Percentiles rank a stretch among this genome's conserved stretches.
These are phyloP conservation scores for Origma solitaria DNA, from an alignment of 2,113 vertebrate species.

Conservation along the genomic window DNA sequence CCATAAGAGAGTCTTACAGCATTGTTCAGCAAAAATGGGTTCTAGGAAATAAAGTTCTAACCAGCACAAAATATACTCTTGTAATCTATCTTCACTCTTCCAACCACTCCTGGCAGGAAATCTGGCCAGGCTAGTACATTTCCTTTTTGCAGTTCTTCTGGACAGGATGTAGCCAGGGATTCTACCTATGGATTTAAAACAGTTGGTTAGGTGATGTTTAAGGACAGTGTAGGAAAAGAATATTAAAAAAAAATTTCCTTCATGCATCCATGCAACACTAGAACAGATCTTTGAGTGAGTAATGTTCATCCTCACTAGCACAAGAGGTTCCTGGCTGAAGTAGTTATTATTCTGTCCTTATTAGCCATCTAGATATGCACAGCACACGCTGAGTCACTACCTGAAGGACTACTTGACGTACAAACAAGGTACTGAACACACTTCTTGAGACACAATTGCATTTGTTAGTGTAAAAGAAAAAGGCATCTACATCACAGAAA, in stretches of 20 bases:
- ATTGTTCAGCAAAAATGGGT: not conserved
- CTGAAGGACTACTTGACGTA: not conserved
- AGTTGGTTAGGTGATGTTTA: conserved; percentile 16
- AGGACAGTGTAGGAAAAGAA: not conserved
- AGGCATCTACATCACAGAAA: not conserved
- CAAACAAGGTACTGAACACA: not conserved
- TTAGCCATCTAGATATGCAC: not conserved
- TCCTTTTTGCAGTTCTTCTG: conserved; percentile 84
- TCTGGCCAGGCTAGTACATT: conserved; percentile 96
- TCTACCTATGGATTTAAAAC: conserved; percentile 81
- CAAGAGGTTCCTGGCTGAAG: not conserved
- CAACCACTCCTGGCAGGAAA: conserved; percentile 86
- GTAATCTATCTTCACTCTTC: conserved; percentile 88
- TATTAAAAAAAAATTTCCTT: not conserved
- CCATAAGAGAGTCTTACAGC: not conserved
- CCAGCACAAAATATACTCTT: conserved; percentile 92
- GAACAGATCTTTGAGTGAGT: not conserved
- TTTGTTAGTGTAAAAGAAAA: not conserved
- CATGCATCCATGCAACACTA: not conserved
- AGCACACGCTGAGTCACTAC: not conserved
- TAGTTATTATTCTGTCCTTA: not conserved
- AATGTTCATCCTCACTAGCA: not conserved
- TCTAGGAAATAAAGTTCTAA: conserved; percentile 67
- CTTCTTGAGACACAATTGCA: not conserved
- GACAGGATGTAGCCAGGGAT: conserved; percentile 87